A percentile compares a stretch with the other conserved stretches of the same genome.
phyloP scores from a whole-genome alignment of 2,797 vertebrate genomes.

The Protosalanx chinensis region DNA sequence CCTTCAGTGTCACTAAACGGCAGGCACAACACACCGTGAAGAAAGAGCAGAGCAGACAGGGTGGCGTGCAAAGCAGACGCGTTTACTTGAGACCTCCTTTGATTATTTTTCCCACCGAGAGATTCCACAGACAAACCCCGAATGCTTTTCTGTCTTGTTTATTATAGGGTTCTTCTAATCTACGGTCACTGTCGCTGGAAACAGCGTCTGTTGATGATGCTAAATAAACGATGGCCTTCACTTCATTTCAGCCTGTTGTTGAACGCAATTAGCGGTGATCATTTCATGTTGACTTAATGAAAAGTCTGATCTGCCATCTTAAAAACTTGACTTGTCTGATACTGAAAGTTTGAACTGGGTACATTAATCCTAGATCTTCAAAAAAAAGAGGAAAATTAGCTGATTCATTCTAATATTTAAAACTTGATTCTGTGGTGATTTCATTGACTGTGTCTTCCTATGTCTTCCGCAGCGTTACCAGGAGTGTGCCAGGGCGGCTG shows the following conservation, averaged over 20 bases:
- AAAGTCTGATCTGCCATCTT: not conserved
- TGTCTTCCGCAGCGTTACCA: slow-evolving; percentile 76
- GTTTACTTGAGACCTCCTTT: slow-evolving; percentile 35
- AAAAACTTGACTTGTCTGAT: not conserved
- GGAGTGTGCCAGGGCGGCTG: slow-evolving; percentile 94
- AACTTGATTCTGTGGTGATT: slow-evolving; percentile 13
- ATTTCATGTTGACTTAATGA: not conserved
- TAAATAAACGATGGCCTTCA: not conserved
- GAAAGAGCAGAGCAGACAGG: slow-evolving; percentile 33
- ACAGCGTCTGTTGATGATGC: not conserved
- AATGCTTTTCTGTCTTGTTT: slow-evolving; percentile 44
- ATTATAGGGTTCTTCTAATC: slow-evolving; percentile 34
- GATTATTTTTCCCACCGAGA: slow-evolving; percentile 44
- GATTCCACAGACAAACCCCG: slow-evolving; percentile 41
- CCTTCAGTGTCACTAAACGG: slow-evolving; percentile 10
- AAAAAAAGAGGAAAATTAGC: not conserved
- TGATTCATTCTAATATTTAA: not conserved
- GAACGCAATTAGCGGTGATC: not conserved
- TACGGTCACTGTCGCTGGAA: not conserved
- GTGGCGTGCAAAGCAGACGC: slow-evolving; percentile 35
- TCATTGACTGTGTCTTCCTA: not conserved
- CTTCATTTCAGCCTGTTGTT: not conserved
- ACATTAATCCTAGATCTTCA: no score
- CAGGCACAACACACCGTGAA: slow-evolving; percentile 22
- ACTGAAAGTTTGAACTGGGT: not conserved